These are phyloP conservation scores for Neofelis nebulosa DNA, from an alignment of 2,113 vertebrate species.

Conservation along the genomic window DNA sequence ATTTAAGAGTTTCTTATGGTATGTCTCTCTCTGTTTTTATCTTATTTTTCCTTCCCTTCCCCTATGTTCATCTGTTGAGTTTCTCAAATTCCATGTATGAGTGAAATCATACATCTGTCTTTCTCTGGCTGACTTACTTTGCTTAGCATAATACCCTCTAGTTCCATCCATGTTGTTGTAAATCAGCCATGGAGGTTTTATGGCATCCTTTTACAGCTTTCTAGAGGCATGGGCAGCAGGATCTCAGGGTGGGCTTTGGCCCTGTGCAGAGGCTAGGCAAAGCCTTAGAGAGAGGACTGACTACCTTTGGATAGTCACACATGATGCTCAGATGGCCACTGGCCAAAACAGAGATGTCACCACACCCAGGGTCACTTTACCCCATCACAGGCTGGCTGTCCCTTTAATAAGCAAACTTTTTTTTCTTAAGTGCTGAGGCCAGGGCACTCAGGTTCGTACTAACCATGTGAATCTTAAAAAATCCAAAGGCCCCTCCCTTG, in stretches of 20 bases:
- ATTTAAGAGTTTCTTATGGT: too few species aligned
- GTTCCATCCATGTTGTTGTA: too few species aligned
- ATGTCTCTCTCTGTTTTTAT: too few species aligned
- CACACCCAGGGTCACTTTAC: neutral
- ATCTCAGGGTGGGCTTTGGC: neutral
- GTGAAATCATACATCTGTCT: too few species aligned
- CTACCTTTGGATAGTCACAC: neutral
- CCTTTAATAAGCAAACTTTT: neutral
- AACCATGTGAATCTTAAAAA: neutral
- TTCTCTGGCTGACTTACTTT: too few species aligned
- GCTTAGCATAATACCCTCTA: too few species aligned
- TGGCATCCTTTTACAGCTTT: neutral
- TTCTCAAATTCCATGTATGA: too few species aligned
- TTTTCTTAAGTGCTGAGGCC: neutral
- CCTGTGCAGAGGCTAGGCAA: neutral
- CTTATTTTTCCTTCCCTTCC: too few species aligned
- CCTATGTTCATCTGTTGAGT: too few species aligned
- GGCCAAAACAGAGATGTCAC: conserved; percentile 23
- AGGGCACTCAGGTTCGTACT: neutral
- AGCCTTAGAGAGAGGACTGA: neutral
- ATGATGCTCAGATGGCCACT: neutral
- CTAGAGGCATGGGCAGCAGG: neutral
- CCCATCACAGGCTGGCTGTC: neutral
- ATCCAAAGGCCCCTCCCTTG: neutral
- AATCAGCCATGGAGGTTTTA: neutral